Evolutionary conservation across 2,888 invertebrate genomes (phyloP), one percentile per base, ranked within the genome.

Genomic region (Parnassius mnemosyne): DNA sequence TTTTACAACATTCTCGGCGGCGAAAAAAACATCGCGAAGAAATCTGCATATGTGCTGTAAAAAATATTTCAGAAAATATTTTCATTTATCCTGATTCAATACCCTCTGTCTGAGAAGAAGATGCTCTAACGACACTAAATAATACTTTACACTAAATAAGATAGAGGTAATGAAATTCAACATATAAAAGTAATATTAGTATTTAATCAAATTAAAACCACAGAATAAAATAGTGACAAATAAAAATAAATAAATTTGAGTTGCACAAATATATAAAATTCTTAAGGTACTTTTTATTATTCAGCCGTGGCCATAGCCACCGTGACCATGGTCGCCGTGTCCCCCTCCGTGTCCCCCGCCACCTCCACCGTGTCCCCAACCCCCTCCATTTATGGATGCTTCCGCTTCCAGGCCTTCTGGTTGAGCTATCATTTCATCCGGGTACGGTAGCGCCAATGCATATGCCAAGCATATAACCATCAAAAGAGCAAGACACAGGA

Each of bases 401-500:
- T 63, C 71, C 67, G 16, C 61, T 46, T 64, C 64, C 42, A 57
- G 57, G 3, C 16, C 57, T 42, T 61, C 57, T 10, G 5, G 42
- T 44, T 58, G 42, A 12, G n/a, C 53, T 13, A 44, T 13, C 9
- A 16, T 9, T 34, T 64, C 71, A 47, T 64, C 71, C 1, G 63
- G 66, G 56, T 69, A 66, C 0, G 84, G 83, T 12, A 81, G 54
- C 41, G 80, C 80, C 47, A 74, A 69, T 0, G 77, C 75, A 68
- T 78, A 81, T 16, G 83, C 84, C 65, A 79, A 50, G 68, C 76
- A 77, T 13, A 71, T 74, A 73, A 80, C 82, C 54, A 81, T 13
- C 16, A 86, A 60, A 44, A 87, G 65, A 53, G 73, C 72, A 11
- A 78, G 61, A 64, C 69, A 76, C 44, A 81, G 53, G 20, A 80